phyloP scores from a whole-genome alignment of 2,888 invertebrate species.

The Capitulum mitella region DNA sequence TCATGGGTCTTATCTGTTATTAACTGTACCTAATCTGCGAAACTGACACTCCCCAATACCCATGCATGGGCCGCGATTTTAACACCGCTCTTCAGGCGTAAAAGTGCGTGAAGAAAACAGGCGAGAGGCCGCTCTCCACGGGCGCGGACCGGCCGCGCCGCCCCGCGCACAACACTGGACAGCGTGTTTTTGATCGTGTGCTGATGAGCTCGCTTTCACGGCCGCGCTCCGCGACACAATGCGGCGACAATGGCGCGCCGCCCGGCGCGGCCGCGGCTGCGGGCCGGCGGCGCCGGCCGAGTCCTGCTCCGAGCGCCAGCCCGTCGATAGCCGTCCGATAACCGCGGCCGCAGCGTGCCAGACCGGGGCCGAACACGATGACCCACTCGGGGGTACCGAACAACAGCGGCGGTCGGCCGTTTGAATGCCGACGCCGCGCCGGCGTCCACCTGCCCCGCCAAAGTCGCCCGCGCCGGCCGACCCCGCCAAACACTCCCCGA shows the following conservation, averaged over 20 bases:
- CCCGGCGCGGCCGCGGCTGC: not conserved
- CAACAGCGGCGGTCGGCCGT: not conserved
- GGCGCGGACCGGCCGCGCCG: not conserved
- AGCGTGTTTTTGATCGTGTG: not conserved
- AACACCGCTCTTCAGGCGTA: not conserved
- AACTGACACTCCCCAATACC: not conserved
- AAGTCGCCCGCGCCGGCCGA: not conserved
- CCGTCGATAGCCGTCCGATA: no score
- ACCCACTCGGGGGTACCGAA: not conserved
- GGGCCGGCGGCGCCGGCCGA: no score
- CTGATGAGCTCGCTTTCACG: slow-evolving; percentile 10
- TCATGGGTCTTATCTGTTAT: slow-evolving; percentile 20
- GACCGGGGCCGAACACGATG: not conserved
- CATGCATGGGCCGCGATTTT: not conserved
- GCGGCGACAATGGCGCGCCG: not conserved
- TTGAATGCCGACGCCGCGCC: not conserved
- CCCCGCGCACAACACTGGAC: not conserved
- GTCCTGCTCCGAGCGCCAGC: no score
- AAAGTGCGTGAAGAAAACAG: slow-evolving; percentile 14
- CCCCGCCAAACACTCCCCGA: not conserved
- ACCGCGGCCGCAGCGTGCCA: not conserved
- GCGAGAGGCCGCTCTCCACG: not conserved
- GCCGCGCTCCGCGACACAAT: not conserved
- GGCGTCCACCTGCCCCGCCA: not conserved
- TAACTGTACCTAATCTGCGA: slow-evolving; percentile 22